Evolutionary conservation across 2,113 vertebrate species (phyloP).

Genomic region (Merops nubicus): DNA sequence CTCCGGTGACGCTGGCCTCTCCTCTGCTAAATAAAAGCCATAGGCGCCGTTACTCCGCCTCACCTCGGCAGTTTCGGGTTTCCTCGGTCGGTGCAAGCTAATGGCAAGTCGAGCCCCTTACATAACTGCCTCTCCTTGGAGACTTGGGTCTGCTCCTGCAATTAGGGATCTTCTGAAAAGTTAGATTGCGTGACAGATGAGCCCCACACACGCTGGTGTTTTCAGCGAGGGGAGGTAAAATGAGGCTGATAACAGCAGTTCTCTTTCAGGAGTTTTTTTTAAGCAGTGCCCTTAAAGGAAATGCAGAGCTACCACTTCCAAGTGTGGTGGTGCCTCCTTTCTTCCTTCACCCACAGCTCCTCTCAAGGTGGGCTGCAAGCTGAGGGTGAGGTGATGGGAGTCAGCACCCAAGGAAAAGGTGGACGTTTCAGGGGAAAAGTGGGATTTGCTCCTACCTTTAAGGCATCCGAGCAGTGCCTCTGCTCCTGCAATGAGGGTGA

Average conservation of each 20-base stretch:
- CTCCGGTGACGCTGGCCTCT: neutral
- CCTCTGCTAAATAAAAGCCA: neutral
- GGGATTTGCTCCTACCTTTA: neutral
- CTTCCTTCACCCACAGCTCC: fast-evolving
- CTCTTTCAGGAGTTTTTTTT: neutral
- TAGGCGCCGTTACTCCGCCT: neutral
- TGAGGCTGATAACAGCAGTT: neutral
- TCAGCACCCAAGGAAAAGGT: neutral
- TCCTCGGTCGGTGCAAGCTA: neutral
- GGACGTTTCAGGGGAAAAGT: neutral
- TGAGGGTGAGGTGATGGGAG: no score
- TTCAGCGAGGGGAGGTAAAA: neutral
- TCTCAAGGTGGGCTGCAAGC: neutral
- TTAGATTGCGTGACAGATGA: neutral
- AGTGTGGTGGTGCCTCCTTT: fast-evolving
- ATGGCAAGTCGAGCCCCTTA: constrained; percentile 12
- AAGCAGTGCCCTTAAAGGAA: neutral
- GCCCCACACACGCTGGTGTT: neutral
- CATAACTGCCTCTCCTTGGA: neutral
- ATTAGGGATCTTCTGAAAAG: constrained; percentile 44
- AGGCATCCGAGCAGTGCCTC: neutral
- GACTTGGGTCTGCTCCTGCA: neutral
- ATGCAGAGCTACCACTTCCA: fast-evolving
- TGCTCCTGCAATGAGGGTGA: neutral
- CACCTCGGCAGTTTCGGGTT: neutral